phyloP scores from a whole-genome alignment of 2,113 vertebrate genomes.

The Gymnogyps californianus region DNA sequence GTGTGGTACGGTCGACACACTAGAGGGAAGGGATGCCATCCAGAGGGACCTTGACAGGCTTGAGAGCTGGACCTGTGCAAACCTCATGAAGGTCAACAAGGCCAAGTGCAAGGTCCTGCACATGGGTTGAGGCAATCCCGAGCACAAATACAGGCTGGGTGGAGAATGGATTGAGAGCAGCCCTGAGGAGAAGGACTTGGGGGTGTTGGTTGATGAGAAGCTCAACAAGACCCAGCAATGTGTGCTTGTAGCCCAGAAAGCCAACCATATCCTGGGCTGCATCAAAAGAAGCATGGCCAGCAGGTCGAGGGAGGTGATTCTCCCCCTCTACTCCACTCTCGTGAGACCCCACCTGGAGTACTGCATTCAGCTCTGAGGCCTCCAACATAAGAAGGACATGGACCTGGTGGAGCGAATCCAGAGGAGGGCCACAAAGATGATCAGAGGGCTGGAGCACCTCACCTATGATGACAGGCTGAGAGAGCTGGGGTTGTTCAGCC shows the following conservation, averaged over 20 bases:
- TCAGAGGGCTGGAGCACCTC: neutral
- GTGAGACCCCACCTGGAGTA: neutral
- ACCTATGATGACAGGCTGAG: neutral
- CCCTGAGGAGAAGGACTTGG: neutral
- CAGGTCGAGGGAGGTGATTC: neutral
- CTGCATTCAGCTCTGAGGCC: neutral
- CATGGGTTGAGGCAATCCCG: neutral
- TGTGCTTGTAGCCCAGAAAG: neutral
- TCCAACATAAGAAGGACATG: neutral
- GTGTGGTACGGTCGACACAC: neutral
- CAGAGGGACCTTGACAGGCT: too few relatives aligned
- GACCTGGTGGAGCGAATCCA: neutral
- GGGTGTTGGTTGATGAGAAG: neutral
- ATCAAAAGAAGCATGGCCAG: neutral
- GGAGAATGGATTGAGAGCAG: neutral
- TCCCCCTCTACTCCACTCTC: neutral
- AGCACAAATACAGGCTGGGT: neutral
- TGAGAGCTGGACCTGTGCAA: neutral
- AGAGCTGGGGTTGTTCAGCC: neutral
- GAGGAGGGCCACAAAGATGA: neutral
- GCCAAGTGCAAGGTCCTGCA: neutral
- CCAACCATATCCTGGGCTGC: neutral
- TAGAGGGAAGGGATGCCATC: too few relatives aligned
- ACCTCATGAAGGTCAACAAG: neutral
- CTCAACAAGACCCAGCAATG: neutral